phyloP scores from a whole-genome alignment of 2,797 vertebrate genomes.

The Rhabdomys pumilio region DNA sequence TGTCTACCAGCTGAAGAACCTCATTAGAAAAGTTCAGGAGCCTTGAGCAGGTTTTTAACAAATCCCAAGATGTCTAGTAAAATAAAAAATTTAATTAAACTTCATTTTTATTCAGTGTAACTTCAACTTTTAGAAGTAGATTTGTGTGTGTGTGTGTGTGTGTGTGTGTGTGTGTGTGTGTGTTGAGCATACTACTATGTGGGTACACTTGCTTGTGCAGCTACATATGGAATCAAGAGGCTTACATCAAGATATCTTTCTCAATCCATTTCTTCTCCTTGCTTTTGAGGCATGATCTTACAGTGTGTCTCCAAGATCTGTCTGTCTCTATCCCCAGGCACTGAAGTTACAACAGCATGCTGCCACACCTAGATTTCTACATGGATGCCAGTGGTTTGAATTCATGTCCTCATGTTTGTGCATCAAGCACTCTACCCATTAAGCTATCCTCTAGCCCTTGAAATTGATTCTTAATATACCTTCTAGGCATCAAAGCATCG shows the following conservation, averaged over 20 bases:
- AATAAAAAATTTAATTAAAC: not conserved
- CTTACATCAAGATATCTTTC: not conserved
- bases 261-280: not conserved
- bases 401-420: not conserved
- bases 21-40: not conserved
- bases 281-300: not conserved
- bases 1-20: not conserved
- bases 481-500: not conserved
- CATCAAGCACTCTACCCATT: not conserved
- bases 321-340: not conserved
- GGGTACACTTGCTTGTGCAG: not conserved
- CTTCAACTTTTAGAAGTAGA: conserved; percentile 11
- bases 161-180: not conserved
- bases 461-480: not conserved
- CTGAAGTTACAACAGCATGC: not conserved
- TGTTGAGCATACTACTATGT: not conserved
- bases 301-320: not conserved
- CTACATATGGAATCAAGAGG: not conserved
- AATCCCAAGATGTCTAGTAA: not conserved
- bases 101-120: not conserved
- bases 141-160: not conserved
- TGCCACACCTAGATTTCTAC: not conserved
- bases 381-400: not conserved
- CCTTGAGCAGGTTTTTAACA: not conserved
- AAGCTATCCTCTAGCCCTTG: not conserved